Base-by-base conservation (phyloP, 2,113 vertebrate species). In the Clarias magur region DNA sequence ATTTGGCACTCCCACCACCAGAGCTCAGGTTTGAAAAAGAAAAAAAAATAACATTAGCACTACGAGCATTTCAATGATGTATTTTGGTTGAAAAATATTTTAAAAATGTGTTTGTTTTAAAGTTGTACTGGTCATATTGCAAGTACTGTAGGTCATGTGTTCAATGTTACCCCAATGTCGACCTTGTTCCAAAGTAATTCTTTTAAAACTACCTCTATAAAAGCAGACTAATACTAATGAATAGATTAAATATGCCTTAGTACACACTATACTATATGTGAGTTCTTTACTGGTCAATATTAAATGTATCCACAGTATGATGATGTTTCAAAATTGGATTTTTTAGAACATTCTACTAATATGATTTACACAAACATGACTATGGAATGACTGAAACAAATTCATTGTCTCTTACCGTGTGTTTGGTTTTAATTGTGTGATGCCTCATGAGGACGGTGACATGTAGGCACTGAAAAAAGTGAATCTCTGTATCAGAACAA, bases 401-500 rank as follows among this genome's bases (percentile, higher is more conserved):
- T 23, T n/a, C 10, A 48, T 23, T n/a, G 3, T 13, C 15, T 78
- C 48, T 78, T 54, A n/a, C 25, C 2, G 13, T 13, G 73, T 25
- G 38, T 19, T 78, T 7, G 9, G 21, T n/a, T 76, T 53, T 78
- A 78, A 78, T 54, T 53, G 21, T 25, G 38, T 12, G 21, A 53
- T 0, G 4, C 48, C 42, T 27, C 42, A 48, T 34, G 12, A 8
- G 27, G 38, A 81, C 75, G 83, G 54, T 60, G 23, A 59, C 21
- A 90, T 78, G 83, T 85, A 91, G 90, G 90, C 75, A 90, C 86
- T 54, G 79, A 86, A 76, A 82, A 82, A 34, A 62, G 63, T 73
- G 87, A 84, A 91, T 92, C 91, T 87, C 91, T 88, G 19, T 21
- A 53, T 88, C 89, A 88, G 89, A 90, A 81, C 79, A 89, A 68